phyloP scores from a whole-genome alignment of 2,888 invertebrate species.

The Candidula unifasciata region DNA sequence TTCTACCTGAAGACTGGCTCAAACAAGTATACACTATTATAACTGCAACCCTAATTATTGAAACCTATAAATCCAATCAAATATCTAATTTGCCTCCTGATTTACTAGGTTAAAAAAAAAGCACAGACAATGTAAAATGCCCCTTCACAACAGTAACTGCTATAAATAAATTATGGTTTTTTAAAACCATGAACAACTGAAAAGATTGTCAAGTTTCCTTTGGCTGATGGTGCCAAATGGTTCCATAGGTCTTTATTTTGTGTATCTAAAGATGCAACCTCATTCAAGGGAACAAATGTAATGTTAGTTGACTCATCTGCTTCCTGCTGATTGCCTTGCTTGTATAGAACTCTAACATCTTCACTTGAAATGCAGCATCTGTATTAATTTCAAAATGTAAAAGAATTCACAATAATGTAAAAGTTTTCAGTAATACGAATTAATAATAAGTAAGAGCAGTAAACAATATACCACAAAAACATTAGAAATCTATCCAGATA shows the following conservation, averaged over 20 bases:
- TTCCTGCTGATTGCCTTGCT: slow-evolving; percentile 73
- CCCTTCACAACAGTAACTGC: no score
- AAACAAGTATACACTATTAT: no score
- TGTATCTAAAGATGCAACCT: slow-evolving; percentile 91
- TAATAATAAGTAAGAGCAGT: no score
- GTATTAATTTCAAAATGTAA: slow-evolving; percentile 31
- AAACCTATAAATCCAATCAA: no score
- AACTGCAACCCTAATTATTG: no score
- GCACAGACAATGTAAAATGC: no score
- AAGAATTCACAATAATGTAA: not conserved
- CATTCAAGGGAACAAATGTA: slow-evolving; percentile 80
- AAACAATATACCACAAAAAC: no score
- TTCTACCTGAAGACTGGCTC: no score
- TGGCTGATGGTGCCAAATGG: slow-evolving; percentile 85
- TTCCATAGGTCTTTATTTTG: slow-evolving; percentile 85
- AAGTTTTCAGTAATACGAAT: no score
- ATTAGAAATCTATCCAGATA: no score
- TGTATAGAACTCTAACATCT: slow-evolving; percentile 68
- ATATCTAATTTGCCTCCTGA: no score
- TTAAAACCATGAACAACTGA: slow-evolving; percentile 40
- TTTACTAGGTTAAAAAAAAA: no score
- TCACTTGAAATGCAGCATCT: slow-evolving; percentile 72
- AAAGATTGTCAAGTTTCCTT: slow-evolving; percentile 58
- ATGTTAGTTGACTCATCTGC: slow-evolving; percentile 76
- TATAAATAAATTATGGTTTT: slow-evolving; percentile 9